Percentiles rank a stretch among this genome's conserved stretches.
Conservation (phyloP, 2,113 vertebrate genomes). For the Hepsetus odoe region DNA sequence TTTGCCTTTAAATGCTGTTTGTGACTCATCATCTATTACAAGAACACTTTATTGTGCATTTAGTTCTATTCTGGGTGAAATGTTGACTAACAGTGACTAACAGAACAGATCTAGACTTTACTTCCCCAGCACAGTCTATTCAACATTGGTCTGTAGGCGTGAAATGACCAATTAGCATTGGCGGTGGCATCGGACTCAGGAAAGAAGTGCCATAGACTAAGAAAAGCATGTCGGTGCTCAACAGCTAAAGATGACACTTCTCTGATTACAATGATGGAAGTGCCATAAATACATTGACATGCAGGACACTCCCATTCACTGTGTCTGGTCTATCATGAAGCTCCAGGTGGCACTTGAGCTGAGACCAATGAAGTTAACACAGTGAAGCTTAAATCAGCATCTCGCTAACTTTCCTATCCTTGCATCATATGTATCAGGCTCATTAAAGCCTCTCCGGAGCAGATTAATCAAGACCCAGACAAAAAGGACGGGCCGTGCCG, state of each 20-base stretch:
- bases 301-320: too few relatives aligned
- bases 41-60: background rate
- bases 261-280: background rate
- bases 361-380: too few relatives aligned
- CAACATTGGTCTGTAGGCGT: background rate
- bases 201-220: background rate
- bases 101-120: background rate
- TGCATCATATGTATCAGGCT: too few relatives aligned
- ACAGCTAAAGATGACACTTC: background rate
- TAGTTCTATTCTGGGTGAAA: background rate
- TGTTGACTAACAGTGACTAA: background rate
- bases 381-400: background rate
- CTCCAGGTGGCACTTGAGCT: too few relatives aligned
- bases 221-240: background rate
- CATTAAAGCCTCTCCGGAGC: conserved; percentile 48
- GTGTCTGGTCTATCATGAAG: too few relatives aligned
- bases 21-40: background rate
- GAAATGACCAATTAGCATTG: background rate
- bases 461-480: conserved; percentile 55
- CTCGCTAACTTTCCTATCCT: background rate
- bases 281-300: too few relatives aligned
- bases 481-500: conserved; percentile 31
- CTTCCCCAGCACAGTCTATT: background rate
- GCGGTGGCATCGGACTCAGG: background rate
- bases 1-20: background rate